Conservation (phyloP, 1,140 invertebrate species). For the Elysia chlorotica region DNA sequence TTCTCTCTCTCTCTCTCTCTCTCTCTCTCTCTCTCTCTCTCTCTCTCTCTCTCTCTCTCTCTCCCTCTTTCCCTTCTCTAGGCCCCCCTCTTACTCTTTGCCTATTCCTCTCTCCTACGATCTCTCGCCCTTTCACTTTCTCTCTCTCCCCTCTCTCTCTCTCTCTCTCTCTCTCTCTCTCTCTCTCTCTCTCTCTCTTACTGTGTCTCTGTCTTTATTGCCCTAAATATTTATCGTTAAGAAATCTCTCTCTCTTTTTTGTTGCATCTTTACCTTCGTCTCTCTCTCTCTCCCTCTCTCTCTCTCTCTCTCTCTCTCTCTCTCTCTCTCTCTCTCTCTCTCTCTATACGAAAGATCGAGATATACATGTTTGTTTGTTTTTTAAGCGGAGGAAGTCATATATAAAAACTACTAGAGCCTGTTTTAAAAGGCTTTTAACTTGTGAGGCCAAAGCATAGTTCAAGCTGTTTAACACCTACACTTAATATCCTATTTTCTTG, state of each 20-base stretch:
- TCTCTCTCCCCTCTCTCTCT: background rate
- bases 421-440: no score
- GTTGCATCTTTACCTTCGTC: background rate
- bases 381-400: no score
- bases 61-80: background rate
- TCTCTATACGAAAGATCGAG: no score
- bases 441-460: no score
- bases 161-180: background rate
- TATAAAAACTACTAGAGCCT: no score
- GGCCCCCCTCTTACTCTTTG: background rate
- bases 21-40: constrained; percentile 3
- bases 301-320: constrained; percentile 13
- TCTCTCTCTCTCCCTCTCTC: constrained; percentile 8
- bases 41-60: constrained; percentile 3
- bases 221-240: no score
- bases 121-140: no score
- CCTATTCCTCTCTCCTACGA: background rate
- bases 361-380: no score
- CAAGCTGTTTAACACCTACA: no score
- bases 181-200: background rate
- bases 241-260: constrained; percentile 8
- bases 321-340: constrained; percentile 2
- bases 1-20: background rate
- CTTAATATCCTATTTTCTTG: no score
- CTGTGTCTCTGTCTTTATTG: constrained; percentile 2